These are phyloP conservation scores for Helicoverpa assulta DNA, from an alignment of 2,888 invertebrate species.

Conservation along the genomic window DNA sequence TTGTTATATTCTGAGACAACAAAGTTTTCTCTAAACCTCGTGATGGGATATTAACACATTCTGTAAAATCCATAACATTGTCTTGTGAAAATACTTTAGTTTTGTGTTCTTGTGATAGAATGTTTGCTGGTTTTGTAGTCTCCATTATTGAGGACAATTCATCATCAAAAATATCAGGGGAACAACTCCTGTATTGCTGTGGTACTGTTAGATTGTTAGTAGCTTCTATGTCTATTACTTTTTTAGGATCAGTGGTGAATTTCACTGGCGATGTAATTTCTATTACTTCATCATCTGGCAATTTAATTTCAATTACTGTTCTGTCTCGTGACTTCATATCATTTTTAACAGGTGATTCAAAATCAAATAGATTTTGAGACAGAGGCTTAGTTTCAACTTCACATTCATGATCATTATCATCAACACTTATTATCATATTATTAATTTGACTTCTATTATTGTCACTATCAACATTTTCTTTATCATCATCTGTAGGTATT, in stretches of 20 bases:
- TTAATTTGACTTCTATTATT: background rate
- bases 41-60: conserved; percentile 63
- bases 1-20: conserved; percentile 68
- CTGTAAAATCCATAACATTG: conserved; percentile 75
- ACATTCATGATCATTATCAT: background rate
- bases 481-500: conserved; percentile 24
- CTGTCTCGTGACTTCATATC: conserved; percentile 22
- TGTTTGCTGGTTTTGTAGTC: conserved; percentile 30
- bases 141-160: conserved; percentile 70
- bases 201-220: conserved; percentile 23
- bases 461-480: background rate
- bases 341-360: conserved; percentile 13
- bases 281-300: conserved; percentile 13
- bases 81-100: conserved; percentile 53
- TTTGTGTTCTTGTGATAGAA: conserved; percentile 51
- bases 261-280: conserved; percentile 22
- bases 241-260: conserved; percentile 5
- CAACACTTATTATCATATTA: background rate
- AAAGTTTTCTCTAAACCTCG: conserved; percentile 54
- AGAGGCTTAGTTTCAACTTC: conserved; percentile 8
- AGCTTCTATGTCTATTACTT: conserved; percentile 23
- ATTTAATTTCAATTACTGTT: conserved; percentile 4
- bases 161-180: conserved; percentile 88
- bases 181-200: conserved; percentile 74
- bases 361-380: conserved; percentile 1